These are phyloP conservation scores for Carassius gibelio DNA, from an alignment of 2,113 vertebrate genomes.

Conservation along the genomic window DNA sequence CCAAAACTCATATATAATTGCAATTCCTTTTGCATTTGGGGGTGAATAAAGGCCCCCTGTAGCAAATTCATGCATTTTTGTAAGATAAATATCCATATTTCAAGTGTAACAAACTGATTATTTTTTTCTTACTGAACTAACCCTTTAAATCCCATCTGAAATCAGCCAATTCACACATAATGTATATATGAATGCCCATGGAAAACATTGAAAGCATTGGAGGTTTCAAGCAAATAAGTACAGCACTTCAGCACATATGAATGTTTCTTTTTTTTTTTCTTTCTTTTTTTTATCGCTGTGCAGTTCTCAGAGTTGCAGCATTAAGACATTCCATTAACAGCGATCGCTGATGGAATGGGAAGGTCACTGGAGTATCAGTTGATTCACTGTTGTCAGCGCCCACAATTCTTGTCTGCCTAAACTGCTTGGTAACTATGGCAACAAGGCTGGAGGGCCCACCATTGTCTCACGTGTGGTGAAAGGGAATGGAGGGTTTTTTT, in stretches of 20 bases:
- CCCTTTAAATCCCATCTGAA: too few relatives aligned
- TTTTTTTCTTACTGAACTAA: too few relatives aligned
- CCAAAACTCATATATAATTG: too few relatives aligned
- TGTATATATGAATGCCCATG: too few relatives aligned
- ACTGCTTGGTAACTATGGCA: conserved; percentile 80
- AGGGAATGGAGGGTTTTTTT: conserved; percentile 40
- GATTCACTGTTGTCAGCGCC: conserved; percentile 50
- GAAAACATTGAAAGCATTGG: too few relatives aligned
- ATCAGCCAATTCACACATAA: too few relatives aligned
- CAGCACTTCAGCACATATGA: neutral
- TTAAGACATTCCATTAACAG: conserved; percentile 31
- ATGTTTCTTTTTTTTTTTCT: neutral
- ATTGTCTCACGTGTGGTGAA: conserved; percentile 47
- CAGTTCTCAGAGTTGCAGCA: conserved; percentile 13
- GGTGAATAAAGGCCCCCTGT: too few relatives aligned
- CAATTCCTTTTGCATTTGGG: too few relatives aligned
- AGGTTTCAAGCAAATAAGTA: too few relatives aligned
- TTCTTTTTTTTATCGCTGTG: neutral
- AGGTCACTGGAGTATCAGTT: conserved; percentile 73
- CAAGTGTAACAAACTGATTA: too few relatives aligned
- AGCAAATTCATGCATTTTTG: too few relatives aligned
- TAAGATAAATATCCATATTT: too few relatives aligned
- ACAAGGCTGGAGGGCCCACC: conserved; percentile 63
- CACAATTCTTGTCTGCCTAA: conserved; percentile 55
- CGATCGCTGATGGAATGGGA: conserved; percentile 18